Conservation (phyloP, 2,113 vertebrate species). For the Alces alces region DNA sequence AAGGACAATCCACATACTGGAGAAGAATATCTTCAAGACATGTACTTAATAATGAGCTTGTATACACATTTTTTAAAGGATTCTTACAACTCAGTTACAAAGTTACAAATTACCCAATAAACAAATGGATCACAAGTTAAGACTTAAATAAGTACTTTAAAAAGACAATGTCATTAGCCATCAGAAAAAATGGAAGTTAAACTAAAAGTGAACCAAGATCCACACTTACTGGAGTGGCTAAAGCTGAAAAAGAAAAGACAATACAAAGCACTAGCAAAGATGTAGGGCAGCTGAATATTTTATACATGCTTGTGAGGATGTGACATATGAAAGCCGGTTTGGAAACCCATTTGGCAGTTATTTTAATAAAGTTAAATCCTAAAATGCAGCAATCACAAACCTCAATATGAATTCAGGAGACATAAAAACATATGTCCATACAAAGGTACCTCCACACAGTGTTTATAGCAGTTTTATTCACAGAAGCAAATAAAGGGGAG, state of each 20-base stretch:
- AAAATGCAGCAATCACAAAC: background rate
- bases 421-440: background rate
- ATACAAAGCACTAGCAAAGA: background rate
- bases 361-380: background rate
- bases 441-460: background rate
- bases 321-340: background rate
- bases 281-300: background rate
- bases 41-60: background rate
- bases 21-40: background rate
- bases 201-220: background rate
- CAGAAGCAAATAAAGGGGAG: background rate
- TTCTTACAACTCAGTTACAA: background rate
- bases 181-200: background rate
- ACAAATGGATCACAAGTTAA: background rate
- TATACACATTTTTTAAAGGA: background rate
- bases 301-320: background rate
- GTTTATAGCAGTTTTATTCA: background rate
- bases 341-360: background rate
- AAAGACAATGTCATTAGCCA: background rate
- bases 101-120: background rate
- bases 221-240: background rate
- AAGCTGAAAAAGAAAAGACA: background rate
- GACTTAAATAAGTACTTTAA: background rate
- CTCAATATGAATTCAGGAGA: background rate
- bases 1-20: background rate